Evolutionary conservation across 2,113 vertebrate genomes (phyloP).

Genomic region (Taxidea taxus): DNA sequence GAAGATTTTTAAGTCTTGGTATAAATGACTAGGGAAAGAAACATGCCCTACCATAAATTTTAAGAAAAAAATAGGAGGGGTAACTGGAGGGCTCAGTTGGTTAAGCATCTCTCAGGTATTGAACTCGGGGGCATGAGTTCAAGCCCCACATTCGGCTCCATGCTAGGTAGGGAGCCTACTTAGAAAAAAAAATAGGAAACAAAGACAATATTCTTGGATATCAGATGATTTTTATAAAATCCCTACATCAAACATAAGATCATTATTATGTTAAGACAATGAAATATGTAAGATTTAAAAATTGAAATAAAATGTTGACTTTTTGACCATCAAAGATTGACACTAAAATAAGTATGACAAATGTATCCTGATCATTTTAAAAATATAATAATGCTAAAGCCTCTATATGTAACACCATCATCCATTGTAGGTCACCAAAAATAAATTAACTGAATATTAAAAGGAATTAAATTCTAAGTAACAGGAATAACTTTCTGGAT

Average conservation of each 20-base stretch:
- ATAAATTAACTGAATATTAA: background rate
- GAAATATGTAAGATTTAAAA: background rate
- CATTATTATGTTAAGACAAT: background rate
- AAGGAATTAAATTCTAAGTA: conserved; percentile 1
- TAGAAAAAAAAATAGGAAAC: background rate
- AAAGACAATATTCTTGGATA: background rate
- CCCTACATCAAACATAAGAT: background rate
- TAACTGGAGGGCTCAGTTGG: background rate
- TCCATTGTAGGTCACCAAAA: background rate
- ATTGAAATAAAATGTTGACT: background rate
- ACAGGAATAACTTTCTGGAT: background rate
- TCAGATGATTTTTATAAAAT: background rate
- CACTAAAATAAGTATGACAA: background rate
- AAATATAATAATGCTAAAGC: background rate
- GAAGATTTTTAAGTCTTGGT: background rate
- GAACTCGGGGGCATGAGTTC: background rate
- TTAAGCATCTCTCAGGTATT: background rate
- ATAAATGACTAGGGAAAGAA: background rate
- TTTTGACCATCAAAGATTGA: background rate
- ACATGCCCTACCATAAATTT: background rate
- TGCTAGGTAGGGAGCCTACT: background rate
- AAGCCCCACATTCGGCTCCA: background rate
- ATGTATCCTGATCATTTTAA: background rate
- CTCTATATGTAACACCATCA: background rate
- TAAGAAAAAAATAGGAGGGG: background rate